Base-by-base conservation (phyloP, 2,888 invertebrate genomes). In the Trilocha varians region DNA sequence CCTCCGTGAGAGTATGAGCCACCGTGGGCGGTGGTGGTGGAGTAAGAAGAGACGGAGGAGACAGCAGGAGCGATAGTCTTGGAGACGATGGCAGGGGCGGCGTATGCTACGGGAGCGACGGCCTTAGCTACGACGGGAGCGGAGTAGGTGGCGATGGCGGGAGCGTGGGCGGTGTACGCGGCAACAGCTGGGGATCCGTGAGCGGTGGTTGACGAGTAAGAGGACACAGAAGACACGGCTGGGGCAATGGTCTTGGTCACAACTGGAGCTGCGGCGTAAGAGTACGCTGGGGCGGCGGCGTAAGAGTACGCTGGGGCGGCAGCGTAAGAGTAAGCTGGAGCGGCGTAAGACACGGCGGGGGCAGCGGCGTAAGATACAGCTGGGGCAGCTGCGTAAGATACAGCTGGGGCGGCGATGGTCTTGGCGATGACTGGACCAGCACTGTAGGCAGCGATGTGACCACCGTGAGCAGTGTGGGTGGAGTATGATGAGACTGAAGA, bases 381-480 rank as follows among this genome's bases (percentile, higher is more conserved):
- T n/a, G n/a, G 58, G 11, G 58, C 50, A 4, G 62, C 53, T 16
- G 60, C 49, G 46, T 60, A 54, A 35, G 57, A 58, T 43, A 45
- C 54, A n/a, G 44, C 43, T 3, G 55, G 50, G n/a, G 61, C 55
- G 3, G 58, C 53, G 46, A 53, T 62, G 39, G 46, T 45, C 17
- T 53, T 33, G 5, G 59, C 53, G 50, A 71, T 45, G 33, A 48
- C 46, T n/a, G 88, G 63, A 58, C 43, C 90, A 53, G 87, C 74
- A 52, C 88, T 78, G 68, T 90, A 89, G 47, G 91, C 43, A 55
- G 54, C 47, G 17, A 69, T 32, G 36, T 53, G 58, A 16, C 77
- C 69, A 36, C 67, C 72, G 48, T 74, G 70, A 9, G 66, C 52
- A 42, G 64, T 61, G 41, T 61, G 59, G 42, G 61, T 58, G 3